phyloP scores from a whole-genome alignment of 35 echinoderm and acorn worm genomes.

The Hemicentrotus pulcherrimus region DNA sequence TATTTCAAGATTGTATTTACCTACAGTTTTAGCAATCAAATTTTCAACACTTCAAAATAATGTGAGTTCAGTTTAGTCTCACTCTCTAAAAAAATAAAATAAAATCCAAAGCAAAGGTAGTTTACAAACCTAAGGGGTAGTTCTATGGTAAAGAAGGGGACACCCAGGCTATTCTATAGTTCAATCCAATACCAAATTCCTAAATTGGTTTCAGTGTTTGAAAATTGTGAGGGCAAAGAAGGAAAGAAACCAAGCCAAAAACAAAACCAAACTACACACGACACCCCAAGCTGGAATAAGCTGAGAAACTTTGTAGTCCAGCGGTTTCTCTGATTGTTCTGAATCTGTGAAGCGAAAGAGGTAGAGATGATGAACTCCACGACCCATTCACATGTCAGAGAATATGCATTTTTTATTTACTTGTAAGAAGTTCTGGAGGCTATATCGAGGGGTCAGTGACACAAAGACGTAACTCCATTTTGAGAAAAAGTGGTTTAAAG shows the following conservation, averaged over 20 bases:
- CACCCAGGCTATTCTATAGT: neutral
- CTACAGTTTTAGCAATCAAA: neutral
- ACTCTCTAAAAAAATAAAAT: neutral
- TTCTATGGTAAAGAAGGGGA: neutral
- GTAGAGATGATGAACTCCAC: neutral
- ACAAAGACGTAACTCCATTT: no score
- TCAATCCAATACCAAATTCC: neutral
- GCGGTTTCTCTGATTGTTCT: neutral
- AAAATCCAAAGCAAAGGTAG: neutral
- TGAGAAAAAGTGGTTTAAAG: no score
- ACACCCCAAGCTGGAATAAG: neutral
- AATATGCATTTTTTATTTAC: neutral
- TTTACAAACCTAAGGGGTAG: neutral
- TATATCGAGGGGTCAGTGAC: no score
- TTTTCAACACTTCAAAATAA: neutral
- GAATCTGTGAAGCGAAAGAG: neutral
- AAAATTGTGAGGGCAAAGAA: constrained; percentile 27
- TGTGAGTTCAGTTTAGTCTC: constrained; percentile 2
- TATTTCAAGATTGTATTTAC: neutral
- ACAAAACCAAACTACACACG: constrained; percentile 23
- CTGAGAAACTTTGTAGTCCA: neutral
- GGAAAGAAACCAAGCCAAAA: constrained; percentile 28
- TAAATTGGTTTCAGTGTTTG: neutral
- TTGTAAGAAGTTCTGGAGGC: neutral
- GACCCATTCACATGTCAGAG: neutral